Evolutionary conservation across 1,140 invertebrate species (phyloP), one percentile per base, ranked within the genome.

Genomic region (Telenomus remus): DNA sequence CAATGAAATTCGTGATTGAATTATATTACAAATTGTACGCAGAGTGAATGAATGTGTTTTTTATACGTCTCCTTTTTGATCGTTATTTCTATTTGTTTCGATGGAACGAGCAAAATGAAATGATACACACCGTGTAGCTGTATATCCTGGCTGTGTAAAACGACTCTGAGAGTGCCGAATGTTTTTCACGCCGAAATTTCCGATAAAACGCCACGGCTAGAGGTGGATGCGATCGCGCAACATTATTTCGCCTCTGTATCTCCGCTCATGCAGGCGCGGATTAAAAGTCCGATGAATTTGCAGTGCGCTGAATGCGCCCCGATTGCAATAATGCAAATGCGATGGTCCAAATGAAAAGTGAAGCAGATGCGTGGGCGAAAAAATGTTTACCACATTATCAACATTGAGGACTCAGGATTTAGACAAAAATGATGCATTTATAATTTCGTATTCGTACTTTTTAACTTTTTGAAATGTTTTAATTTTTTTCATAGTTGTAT

Each of bases 251-350:
- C 7, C 66, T 50, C 37, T 27, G 19, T 39, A 66, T 19, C 37
- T 44, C 63, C 42, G 0, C 37, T 37, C 13, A 34, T 15, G 16
- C 51, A n/a, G 49, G 47, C 42, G 60, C 59, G 69, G 76, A 78
- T 78, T 78, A 73, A 78, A 78, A 78, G 57, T 64, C 16, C 48
- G 64, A 78, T 70, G 51, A 70, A 78, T 72, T 73, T 60, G 54
- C 65, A 46, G 48, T 51, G 39, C 59, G 69, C 54, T 64, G 63
- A 73, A 72, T 69, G 65, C 65, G 43, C 64, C 35, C 51, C 64
- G 69, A 72, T 78, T 78, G 75, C 59, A 59, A 78, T 73, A 65
- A 78, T 77, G 59, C 75, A 72, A 78, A 78, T 78, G 65, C 68
- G 64, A 78, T 78, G 64, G 60, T 63, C 49, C 54, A 68, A 71